A percentile compares a stretch with the other conserved stretches of the same genome.
Evolutionary conservation across 2,113 vertebrate species (phyloP).

Genomic region (Nycticryphes semicollaris): DNA sequence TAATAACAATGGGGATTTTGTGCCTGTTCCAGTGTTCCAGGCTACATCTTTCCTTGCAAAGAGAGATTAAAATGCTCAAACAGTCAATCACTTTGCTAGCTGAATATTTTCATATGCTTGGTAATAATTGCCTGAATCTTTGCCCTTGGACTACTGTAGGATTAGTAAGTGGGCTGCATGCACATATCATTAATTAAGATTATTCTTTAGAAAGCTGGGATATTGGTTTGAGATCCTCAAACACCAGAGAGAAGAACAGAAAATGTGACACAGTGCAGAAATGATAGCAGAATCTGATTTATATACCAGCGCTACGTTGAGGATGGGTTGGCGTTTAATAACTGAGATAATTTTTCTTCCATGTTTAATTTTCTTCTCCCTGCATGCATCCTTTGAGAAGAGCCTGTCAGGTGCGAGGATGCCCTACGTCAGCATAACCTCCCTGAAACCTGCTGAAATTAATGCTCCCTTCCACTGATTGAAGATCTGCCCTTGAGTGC

Average conservation of each 20-base stretch:
- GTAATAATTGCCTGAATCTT: conserved; percentile 23
- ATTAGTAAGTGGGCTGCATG: not conserved
- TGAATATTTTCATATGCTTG: conserved; percentile 41
- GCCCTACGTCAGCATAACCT: not conserved
- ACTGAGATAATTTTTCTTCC: not conserved
- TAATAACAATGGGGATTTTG: not conserved
- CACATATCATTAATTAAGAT: not conserved
- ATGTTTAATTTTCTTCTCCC: not conserved
- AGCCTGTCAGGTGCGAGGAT: not conserved
- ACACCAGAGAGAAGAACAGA: not conserved
- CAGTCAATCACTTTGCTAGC: conserved; percentile 19
- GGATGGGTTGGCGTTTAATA: not conserved
- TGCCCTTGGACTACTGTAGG: not conserved
- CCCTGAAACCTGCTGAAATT: not conserved
- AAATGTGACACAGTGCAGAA: not conserved
- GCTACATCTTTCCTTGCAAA: not conserved
- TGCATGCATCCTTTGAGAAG: not conserved
- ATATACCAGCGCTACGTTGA: not conserved
- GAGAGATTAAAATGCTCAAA: conserved; percentile 30
- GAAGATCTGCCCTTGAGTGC: not conserved
- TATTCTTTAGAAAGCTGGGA: not conserved
- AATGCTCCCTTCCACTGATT: not conserved
- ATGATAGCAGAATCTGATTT: not conserved
- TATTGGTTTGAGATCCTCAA: not conserved
- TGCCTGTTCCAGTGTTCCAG: not conserved